Evolutionary conservation across 2,113 vertebrate genomes (phyloP).

Genomic region (Stegastes partitus): DNA sequence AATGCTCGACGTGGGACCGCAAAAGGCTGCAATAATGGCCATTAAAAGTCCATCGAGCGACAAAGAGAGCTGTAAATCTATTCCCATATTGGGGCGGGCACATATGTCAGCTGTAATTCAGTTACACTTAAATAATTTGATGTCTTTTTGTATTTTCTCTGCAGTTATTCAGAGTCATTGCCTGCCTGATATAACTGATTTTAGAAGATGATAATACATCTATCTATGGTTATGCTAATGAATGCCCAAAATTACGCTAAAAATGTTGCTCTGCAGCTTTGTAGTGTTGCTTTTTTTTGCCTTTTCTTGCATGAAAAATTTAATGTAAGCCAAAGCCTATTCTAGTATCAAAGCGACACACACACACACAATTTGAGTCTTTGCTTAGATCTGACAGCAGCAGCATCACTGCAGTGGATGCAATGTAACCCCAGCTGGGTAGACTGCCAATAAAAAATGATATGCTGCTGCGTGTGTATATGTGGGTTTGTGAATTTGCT

Average conservation of each 20-base stretch:
- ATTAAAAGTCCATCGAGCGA: constrained; percentile 75
- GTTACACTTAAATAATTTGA: constrained; percentile 62
- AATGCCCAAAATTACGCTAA: neutral
- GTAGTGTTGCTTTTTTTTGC: constrained; percentile 3
- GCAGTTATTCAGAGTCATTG: constrained; percentile 39
- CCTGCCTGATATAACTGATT: constrained; percentile 22
- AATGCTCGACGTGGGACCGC: constrained; percentile 66
- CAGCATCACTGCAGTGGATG: constrained; percentile 35
- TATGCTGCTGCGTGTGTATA: neutral
- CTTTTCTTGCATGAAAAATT: constrained; percentile 20
- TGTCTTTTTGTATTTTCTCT: constrained; percentile 49
- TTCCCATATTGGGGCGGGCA: constrained; percentile 44
- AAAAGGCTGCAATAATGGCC: constrained; percentile 61
- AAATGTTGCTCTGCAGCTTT: neutral
- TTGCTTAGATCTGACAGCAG: constrained; percentile 51
- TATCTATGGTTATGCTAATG: neutral
- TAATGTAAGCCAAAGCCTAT: constrained; percentile 5
- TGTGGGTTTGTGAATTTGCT: constrained; percentile 9
- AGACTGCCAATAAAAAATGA: constrained; percentile 41
- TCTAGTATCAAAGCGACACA: constrained; percentile 37
- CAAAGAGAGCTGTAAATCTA: constrained; percentile 72
- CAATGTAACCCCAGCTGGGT: constrained; percentile 43
- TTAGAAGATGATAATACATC: neutral
- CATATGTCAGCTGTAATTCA: constrained; percentile 67
- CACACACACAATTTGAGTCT: constrained; percentile 8